Evolutionary conservation across 2,113 vertebrate genomes (phyloP).

Genomic region (Istiophorus platypterus): DNA sequence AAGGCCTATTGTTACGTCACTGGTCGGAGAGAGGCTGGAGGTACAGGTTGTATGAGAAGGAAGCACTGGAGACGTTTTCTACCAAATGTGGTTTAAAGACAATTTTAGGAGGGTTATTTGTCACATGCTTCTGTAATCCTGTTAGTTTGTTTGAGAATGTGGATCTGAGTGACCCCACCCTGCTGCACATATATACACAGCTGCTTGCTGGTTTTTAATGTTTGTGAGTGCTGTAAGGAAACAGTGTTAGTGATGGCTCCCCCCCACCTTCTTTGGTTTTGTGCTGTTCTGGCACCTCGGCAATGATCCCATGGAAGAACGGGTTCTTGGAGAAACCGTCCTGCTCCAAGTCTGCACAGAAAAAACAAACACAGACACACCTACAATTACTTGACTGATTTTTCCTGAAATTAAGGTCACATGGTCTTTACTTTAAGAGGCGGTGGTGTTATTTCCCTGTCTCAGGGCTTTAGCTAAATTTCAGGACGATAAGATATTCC

Average conservation of each 20-base stretch:
- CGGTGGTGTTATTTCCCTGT: background rate
- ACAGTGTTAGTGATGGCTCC: background rate
- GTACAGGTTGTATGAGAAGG: background rate
- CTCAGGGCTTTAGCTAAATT: background rate
- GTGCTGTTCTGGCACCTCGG: constrained; percentile 81
- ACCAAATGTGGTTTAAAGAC: too few species aligned
- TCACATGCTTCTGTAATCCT: background rate
- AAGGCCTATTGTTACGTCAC: background rate
- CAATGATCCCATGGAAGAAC: constrained; percentile 84
- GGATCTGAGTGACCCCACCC: background rate
- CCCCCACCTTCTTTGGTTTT: constrained; percentile 78
- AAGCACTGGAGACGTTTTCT: background rate
- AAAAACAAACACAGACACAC: background rate
- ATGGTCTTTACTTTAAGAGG: background rate
- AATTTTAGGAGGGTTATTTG: too few species aligned
- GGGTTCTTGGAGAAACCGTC: constrained; percentile 85
- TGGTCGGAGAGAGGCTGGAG: background rate
- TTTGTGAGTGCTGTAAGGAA: background rate
- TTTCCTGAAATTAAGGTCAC: background rate
- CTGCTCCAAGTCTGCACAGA: constrained; percentile 77
- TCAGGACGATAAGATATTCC: background rate
- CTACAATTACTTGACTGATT: background rate
- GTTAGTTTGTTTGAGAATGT: background rate
- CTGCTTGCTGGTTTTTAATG: background rate
- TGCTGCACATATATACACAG: background rate